Evolutionary conservation across 1,140 invertebrate species (phyloP), one percentile per base, ranked within the genome.

Genomic region (Hycleus phaleratus): DNA sequence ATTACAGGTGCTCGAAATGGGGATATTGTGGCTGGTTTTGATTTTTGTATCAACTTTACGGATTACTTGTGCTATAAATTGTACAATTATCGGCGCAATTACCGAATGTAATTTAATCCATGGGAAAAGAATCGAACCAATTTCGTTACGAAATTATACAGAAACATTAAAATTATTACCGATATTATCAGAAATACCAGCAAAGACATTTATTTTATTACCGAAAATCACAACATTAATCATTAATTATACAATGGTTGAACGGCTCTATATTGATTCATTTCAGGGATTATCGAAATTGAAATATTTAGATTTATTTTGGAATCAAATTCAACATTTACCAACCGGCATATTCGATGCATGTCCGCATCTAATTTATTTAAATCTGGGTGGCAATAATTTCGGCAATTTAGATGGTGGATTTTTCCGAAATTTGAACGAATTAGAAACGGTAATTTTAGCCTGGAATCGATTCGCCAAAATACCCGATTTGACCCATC

Each of bases 241-340:
- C 9, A 26, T 53, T 24, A 53, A 45, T 26, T 32, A 38, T 49
- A 49, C 48, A 26, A 24, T 53, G 46, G 46, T 12, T 26, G 43
- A 53, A 53, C 44, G 32, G 46, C 44, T 42, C 38, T 53, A 45
- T 45, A 46, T 32, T 40, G 6, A 4, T 12, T 45, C 42, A 42
- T 46, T 53, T 45, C 18, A 46, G 44, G 51, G 51, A 8, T 9
- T 32, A 12, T 12, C 42, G 25, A 53, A 53, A 46, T 53, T 46
- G 26, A 9, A 45, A 9, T 52, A 25, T 11, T 24, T 52, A 32
- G 42, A 53, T 53, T 46, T 45, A 53, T 53, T 38, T 53, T 46
- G 42, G 9, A 32, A 53, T 38, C 51, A 32, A 38, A 45, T 53
- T 26, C 24, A 42, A 38, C 18, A 53, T 53, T 38, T 53, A 46